Evolutionary conservation across 2,888 invertebrate genomes (phyloP).

Genomic region (Agapostemon virescens): DNA sequence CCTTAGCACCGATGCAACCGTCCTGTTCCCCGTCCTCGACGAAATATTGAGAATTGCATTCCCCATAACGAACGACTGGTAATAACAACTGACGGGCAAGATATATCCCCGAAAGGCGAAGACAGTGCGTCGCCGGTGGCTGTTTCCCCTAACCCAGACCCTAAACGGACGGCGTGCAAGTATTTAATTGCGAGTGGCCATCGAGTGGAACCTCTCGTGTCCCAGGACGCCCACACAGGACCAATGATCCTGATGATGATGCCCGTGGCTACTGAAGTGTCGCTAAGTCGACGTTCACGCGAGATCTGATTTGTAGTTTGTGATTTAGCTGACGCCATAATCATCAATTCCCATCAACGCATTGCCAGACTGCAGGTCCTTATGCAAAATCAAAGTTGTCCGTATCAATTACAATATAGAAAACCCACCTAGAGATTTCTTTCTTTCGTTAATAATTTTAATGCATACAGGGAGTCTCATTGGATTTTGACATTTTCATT

Average conservation of each 20-base stretch:
- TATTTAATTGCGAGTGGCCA: neutral
- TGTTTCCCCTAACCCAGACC: neutral
- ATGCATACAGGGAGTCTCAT: too few species aligned
- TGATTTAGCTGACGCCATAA: neutral
- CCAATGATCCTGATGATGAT: neutral
- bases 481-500: too few species aligned
- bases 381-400: neutral
- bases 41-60: conserved; percentile 9
- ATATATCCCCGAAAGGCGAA: neutral
- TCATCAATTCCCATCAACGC: neutral
- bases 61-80: neutral
- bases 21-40: neutral
- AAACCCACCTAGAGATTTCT: neutral
- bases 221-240: neutral
- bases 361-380: too few species aligned
- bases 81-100: neutral
- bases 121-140: neutral
- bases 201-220: neutral
- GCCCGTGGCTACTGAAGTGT: neutral
- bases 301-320: neutral
- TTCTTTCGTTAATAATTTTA: too few species aligned
- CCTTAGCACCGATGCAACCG: neutral
- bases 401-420: neutral
- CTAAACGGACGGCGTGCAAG: neutral
- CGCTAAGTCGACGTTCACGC: neutral